Conservation (phyloP, 2,113 vertebrate species). For the Erpornis zantholeuca region DNA sequence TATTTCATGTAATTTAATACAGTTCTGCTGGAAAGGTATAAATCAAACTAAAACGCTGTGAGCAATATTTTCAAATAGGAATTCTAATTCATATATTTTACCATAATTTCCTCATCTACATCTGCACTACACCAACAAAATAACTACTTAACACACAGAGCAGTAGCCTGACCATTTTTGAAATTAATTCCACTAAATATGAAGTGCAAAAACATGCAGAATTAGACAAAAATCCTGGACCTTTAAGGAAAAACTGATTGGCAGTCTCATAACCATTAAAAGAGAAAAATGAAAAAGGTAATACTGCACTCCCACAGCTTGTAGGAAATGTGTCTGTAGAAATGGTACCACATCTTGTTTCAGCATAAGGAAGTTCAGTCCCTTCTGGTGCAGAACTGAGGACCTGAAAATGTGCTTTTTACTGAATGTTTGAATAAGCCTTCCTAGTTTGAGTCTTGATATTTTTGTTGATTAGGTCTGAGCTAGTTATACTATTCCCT, state of each 20-base stretch:
- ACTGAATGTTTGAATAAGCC: background rate
- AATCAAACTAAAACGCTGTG: background rate
- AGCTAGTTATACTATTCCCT: background rate
- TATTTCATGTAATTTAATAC: background rate
- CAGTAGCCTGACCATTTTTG: background rate
- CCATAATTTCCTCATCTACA: background rate
- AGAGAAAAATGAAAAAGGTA: background rate
- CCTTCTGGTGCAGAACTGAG: background rate
- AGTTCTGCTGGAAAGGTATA: background rate
- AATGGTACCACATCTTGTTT: background rate
- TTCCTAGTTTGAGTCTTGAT: background rate
- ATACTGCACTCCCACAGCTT: background rate
- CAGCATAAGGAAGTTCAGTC: background rate
- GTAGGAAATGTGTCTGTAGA: background rate
- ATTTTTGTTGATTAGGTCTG: background rate
- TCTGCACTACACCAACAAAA: background rate
- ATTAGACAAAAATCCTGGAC: background rate
- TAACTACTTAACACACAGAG: background rate
- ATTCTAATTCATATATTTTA: background rate
- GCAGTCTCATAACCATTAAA: background rate
- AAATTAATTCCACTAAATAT: background rate
- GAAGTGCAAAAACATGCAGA: background rate
- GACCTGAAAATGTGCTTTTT: background rate
- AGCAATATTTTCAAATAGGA: background rate
- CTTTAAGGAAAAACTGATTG: background rate